Percentiles rank a stretch among this genome's conserved stretches.
Conservation (phyloP, 2,797 vertebrate species). For the Mormyrus proboscirostris region DNA sequence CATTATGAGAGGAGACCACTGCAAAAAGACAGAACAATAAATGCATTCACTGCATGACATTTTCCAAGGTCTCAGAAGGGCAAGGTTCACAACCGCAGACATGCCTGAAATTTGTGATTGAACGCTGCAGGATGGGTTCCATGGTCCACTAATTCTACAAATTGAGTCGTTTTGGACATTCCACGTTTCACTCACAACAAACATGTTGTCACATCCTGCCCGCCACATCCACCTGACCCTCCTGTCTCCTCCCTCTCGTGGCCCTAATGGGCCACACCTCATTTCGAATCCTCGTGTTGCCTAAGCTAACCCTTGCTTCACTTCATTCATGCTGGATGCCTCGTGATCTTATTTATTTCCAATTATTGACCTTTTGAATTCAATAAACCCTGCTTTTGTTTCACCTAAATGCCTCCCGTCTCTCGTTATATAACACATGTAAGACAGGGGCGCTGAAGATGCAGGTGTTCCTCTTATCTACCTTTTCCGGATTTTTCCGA, state of each 20-base stretch:
- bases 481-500: background rate
- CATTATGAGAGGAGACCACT: constrained; percentile 31
- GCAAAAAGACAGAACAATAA: constrained; percentile 21
- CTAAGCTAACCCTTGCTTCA: background rate
- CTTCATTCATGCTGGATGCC: background rate
- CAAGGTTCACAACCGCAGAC: constrained; percentile 17
- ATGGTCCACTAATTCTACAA: background rate
- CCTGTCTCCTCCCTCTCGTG: background rate
- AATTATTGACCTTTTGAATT: background rate
- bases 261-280: background rate
- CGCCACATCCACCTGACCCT: background rate
- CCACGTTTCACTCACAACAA: background rate
- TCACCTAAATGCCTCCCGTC: background rate
- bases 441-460: background rate
- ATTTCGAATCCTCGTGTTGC: background rate
- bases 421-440: background rate
- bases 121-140: background rate
- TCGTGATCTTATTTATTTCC: background rate
- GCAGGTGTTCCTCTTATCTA: background rate
- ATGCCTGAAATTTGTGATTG: constrained; percentile 24
- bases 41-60: constrained; percentile 30
- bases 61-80: constrained; percentile 19
- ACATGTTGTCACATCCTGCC: background rate
- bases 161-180: background rate
- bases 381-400: background rate